A percentile compares a stretch with the other conserved stretches of the same genome.
Evolutionary conservation across 1,140 invertebrate species (phyloP).

Genomic region (Panulirus ornatus): DNA sequence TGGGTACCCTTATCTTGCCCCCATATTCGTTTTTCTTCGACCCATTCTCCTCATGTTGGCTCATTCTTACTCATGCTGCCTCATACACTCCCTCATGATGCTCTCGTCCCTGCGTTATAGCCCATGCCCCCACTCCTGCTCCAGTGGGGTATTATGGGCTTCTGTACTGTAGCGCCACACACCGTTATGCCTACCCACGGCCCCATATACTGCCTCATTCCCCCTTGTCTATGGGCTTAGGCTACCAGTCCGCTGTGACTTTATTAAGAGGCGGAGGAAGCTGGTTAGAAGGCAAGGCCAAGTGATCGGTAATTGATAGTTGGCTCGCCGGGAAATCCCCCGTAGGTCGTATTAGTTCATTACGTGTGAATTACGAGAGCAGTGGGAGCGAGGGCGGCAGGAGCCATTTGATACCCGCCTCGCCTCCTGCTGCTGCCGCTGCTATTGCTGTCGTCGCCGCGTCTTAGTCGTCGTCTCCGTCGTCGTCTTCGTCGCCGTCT

Average conservation of each 20-base stretch:
- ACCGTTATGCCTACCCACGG: not conserved
- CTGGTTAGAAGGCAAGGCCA: not conserved
- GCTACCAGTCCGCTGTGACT: not conserved
- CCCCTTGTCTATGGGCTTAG: not conserved
- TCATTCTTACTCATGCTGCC: too few species aligned
- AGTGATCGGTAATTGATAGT: constrained; percentile 19
- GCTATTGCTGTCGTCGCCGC: not conserved
- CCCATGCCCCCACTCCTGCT: not conserved
- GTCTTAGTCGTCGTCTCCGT: too few species aligned
- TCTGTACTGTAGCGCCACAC: not conserved
- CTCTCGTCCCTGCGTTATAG: not conserved
- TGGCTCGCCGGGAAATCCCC: constrained; percentile 17
- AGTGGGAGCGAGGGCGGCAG: not conserved
- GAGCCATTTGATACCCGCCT: not conserved
- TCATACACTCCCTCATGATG: not conserved
- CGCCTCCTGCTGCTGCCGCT: not conserved
- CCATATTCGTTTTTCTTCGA: not conserved
- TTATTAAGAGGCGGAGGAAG: constrained; percentile 6
- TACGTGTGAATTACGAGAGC: constrained; percentile 22
- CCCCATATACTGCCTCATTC: not conserved
- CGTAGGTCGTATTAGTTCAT: constrained; percentile 16
- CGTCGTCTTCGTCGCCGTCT: too few species aligned
- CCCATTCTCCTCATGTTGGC: not conserved
- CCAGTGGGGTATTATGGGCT: not conserved
- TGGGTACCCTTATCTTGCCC: not conserved